phyloP scores from a whole-genome alignment of 2,113 vertebrate species.

The Xenopus borealis region DNA sequence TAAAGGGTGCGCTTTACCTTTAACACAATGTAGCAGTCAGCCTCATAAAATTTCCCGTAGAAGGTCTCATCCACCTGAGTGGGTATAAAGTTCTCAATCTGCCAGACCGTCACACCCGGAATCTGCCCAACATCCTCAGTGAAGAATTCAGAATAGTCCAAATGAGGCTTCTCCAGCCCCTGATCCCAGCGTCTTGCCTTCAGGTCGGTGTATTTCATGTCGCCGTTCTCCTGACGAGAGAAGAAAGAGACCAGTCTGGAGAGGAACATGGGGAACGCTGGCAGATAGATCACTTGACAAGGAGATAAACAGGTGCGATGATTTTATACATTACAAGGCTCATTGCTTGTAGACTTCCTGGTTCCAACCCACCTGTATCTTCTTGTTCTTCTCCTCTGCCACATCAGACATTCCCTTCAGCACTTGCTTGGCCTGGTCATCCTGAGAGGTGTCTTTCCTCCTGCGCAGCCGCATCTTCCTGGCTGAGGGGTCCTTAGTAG shows the following conservation, averaged over 20 bases:
- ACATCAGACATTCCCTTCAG: constrained; percentile 96
- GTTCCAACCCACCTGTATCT: constrained; percentile 72
- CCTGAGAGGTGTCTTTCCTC: constrained; percentile 85
- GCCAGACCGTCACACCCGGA: constrained; percentile 85
- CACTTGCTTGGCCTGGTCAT: constrained; percentile 97
- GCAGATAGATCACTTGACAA: too few species aligned
- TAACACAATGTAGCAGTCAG: constrained; percentile 94
- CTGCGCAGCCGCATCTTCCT: constrained; percentile 91
- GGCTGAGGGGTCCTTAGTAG: constrained; percentile 80
- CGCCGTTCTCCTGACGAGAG: constrained; percentile 71
- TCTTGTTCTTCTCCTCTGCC: constrained; percentile 92
- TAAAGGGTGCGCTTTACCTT: constrained; percentile 69
- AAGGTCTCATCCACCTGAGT: constrained; percentile 82
- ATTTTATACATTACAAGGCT: too few species aligned
- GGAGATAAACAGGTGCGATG: too few species aligned
- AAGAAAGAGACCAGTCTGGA: too few species aligned
- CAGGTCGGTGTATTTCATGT: constrained; percentile 70
- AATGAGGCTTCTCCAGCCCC: constrained; percentile 86
- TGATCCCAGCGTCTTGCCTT: constrained; percentile 91
- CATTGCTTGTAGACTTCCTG: too few species aligned
- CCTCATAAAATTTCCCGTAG: constrained; percentile 92
- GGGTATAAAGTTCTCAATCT: constrained; percentile 95
- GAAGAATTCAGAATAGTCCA: constrained; percentile 96
- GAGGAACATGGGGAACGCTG: too few species aligned
- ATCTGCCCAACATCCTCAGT: constrained; percentile 86